Base-by-base conservation (phyloP, 1,140 invertebrate species). In the Euwallacea similis region DNA sequence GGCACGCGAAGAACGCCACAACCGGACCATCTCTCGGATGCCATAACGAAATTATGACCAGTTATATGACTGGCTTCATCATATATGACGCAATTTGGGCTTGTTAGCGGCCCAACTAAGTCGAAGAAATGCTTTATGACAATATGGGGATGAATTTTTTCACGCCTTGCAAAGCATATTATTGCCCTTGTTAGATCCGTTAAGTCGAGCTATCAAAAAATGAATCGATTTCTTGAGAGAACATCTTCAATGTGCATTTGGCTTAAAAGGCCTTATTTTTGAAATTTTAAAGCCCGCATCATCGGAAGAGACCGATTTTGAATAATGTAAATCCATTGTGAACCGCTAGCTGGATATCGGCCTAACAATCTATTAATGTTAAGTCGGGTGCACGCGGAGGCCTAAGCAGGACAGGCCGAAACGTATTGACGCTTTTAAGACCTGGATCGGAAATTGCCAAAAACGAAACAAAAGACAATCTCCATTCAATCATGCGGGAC, bases 1-100 rank as follows among this genome's bases (percentile, higher is more conserved):
- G 42, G 61, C 61, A 63, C 43, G 42, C 61, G n/a, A 15, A 61
- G 73, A 70, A 76, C 71, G 44, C 53, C 13, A 7, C 42, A 7
- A 9, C n/a, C 55, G 66, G 71, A 71, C 64, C 76, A 33, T 33
- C 21, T 77, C 66, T 42, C 60, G 67, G 72, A 76, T 74, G 71
- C 69, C 73, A 61, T 73, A 74, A 72, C 71, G 74, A 72, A 77
- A 72, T 77, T 77, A 77, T 77, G 76, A 75, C 70, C 75, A 73
- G 76, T 77, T 77, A 75, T 77, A 76, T 72, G 70, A 73, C 74
- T 71, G 44, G 55, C 56, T 55, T 44, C 11, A 53, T 58, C 65
- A 56, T 60, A 68, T 60, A 50, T 61, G 55, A 47, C 56, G 66
- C 56, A 68, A 43, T 59, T 68, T 13, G 21, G 46, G 66, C 66